Evolutionary conservation across 2,888 invertebrate species (phyloP).

Genomic region (Stenchaetothrips biformis): DNA sequence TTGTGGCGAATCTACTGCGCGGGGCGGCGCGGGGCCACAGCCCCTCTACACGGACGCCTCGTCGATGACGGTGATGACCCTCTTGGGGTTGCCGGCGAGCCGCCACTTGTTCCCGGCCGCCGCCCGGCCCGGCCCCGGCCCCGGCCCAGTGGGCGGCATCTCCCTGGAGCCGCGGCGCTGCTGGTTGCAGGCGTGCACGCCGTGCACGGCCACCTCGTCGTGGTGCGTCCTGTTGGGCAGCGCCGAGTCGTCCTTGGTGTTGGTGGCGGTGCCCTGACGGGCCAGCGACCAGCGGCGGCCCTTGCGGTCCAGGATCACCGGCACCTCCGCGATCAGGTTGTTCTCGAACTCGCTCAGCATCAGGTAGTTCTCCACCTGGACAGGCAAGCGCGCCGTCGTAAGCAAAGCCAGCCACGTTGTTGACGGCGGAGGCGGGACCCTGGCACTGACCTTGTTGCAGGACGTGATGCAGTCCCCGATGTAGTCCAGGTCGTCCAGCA

Average conservation of each 20-base stretch:
- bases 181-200: conserved; percentile 29
- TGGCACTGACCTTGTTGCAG: conserved; percentile 63
- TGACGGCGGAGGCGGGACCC: not conserved
- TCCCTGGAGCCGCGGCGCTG: conserved; percentile 43
- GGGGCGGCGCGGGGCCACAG: too few species aligned
- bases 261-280: conserved; percentile 43
- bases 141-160: conserved; percentile 47
- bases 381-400: not conserved
- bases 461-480: conserved; percentile 79
- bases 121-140: conserved; percentile 52
- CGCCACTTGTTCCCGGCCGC: conserved; percentile 52
- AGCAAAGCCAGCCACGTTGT: too few species aligned
- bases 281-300: conserved; percentile 69
- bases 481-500: conserved; percentile 72
- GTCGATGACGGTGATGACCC: conserved; percentile 73
- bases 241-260: not conserved
- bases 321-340: conserved; percentile 73
- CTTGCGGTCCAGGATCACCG: conserved; percentile 65
- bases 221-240: conserved; percentile 16
- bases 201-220: conserved; percentile 40
- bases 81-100: conserved; percentile 49
- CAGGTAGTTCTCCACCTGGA: conserved; percentile 71
- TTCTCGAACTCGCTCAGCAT: conserved; percentile 84
- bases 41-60: conserved; percentile 55
- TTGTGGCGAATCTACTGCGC: too few species aligned